phyloP scores from a whole-genome alignment of 2,113 vertebrate species.

The Myiagra hebetior region DNA sequence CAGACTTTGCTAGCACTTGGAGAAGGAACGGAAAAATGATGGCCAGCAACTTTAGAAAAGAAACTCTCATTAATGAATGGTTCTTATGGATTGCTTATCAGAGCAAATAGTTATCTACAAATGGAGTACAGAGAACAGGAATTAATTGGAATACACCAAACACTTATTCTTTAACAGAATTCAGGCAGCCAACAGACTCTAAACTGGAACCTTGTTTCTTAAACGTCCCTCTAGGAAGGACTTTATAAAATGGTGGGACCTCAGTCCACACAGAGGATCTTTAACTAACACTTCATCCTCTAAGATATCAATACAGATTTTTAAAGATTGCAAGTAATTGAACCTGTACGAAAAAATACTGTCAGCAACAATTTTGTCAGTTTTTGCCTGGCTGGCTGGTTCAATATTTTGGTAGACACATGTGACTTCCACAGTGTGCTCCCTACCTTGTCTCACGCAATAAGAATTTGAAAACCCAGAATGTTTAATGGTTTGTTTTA shows the following conservation, averaged over 20 bases:
- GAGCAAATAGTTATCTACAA: background rate
- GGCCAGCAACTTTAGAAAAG: background rate
- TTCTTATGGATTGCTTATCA: background rate
- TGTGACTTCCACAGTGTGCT: background rate
- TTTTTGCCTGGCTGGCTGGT: background rate
- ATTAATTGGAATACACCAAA: background rate
- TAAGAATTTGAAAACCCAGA: background rate
- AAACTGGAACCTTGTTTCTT: background rate
- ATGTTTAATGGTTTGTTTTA: slow-evolving; percentile 4
- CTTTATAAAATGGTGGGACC: background rate
- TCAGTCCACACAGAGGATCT: background rate
- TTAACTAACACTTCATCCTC: background rate
- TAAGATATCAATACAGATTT: background rate
- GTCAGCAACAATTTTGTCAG: background rate
- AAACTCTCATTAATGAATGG: accelerated
- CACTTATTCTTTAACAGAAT: background rate
- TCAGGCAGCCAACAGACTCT: background rate
- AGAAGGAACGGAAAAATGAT: background rate
- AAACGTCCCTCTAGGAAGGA: background rate
- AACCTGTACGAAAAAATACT: background rate
- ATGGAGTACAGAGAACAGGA: background rate
- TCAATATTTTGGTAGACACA: background rate
- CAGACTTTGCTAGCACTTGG: background rate
- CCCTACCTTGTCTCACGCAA: background rate
- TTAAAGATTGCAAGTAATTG: background rate